Evolutionary conservation across 2,888 invertebrate genomes (phyloP), one percentile per base, ranked within the genome.

Genomic region (Hirudinaria manillensis): DNA sequence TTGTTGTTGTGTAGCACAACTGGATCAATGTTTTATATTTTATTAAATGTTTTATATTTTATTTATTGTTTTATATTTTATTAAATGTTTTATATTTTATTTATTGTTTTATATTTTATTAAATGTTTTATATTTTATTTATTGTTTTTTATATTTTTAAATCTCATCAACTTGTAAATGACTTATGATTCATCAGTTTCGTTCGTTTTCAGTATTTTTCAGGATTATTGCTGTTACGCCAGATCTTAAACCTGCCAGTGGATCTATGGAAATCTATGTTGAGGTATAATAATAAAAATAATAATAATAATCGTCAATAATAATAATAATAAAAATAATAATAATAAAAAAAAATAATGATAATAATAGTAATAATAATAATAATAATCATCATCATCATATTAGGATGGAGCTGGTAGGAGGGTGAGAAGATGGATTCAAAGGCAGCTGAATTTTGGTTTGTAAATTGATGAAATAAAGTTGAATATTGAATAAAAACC

Each of bases 211-310:
- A 89, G 92, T 94, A 0, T 89, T 90, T 76, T 94, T 96, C 85
- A 90, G 97, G 61, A 91, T 93, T 16, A 92, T 97, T 79, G 96
- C 95, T 0, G 93, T 97, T 81, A 92, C 92, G 82, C 94, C 94
- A 0, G 93, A 94, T 82, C 87, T 97, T 79, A 92, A 91, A 84
- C 93, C 95, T 0, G 94, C 93, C 84, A 91, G 92, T 79, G 91
- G 92, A 83, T 74, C 73, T 21, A 90, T 97, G 72, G 94, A 95
- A 84, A 92, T 96, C 0, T 95, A 90, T 84, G 92, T 96, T 87
- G 85, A 94, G 79, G 84, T 85, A 78, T 80, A 81, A 81, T 67
- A 45, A 61, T 27, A 4, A 6, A 3, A 4, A 24, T 56, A 1
- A 27, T 68, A 53, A 16, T 13, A 68, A 68, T 32, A n/a, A 13